A percentile compares a stretch with the other conserved stretches of the same genome.
These are phyloP conservation scores for Melanotaenia pygmaea DNA, from an alignment of 2,797 vertebrate genomes.

Conservation along the genomic window DNA sequence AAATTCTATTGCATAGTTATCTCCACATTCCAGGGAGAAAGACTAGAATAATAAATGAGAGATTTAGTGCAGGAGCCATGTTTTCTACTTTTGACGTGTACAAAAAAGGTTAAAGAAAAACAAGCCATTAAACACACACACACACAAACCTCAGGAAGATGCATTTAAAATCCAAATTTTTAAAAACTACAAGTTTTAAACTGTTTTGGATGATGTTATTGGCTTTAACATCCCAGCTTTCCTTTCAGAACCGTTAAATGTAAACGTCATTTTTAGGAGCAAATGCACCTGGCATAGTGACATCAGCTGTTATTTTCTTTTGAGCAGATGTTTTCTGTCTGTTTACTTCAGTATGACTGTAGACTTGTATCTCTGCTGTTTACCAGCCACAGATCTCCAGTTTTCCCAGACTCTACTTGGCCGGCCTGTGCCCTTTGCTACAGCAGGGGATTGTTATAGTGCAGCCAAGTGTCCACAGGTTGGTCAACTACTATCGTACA, in stretches of 20 bases:
- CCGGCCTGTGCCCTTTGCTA: slow-evolving; percentile 91
- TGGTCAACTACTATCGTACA: slow-evolving; percentile 39
- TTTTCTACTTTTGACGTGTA: background rate
- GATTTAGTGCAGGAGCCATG: background rate
- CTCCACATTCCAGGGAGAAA: background rate
- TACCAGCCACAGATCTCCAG: slow-evolving; percentile 90
- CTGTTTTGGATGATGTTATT: background rate
- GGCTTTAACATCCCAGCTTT: background rate
- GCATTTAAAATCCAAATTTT: background rate
- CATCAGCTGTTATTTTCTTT: slow-evolving; percentile 29
- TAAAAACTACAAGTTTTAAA: background rate
- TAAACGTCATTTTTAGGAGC: background rate
- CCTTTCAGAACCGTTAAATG: background rate
- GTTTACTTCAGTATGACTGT: slow-evolving; percentile 51
- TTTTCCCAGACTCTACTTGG: slow-evolving; percentile 91
- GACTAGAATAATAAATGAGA: background rate
- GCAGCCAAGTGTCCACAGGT: slow-evolving; percentile 97
- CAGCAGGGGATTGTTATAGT: slow-evolving; percentile 97
- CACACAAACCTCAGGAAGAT: too few relatives aligned
- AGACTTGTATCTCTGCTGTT: slow-evolving; percentile 54
- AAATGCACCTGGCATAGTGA: slow-evolving; percentile 33
- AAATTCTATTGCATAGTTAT: too few relatives aligned
- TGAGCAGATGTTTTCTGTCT: slow-evolving; percentile 47
- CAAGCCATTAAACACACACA: background rate
- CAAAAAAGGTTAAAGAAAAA: background rate